Conservation (phyloP, 37 sponge, comb jelly and placozoan species). For the Tethya wilhelma region DNA sequence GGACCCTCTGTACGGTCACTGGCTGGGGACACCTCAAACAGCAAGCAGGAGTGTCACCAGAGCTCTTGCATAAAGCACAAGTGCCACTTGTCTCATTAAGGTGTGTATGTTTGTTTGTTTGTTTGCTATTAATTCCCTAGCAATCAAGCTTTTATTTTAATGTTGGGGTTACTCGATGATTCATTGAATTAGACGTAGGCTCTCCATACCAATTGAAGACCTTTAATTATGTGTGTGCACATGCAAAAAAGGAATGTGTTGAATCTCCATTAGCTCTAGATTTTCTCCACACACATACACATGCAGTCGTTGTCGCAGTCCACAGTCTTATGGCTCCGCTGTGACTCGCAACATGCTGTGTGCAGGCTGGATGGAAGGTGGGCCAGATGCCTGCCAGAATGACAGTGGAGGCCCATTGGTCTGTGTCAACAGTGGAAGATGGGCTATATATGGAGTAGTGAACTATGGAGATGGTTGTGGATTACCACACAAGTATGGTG, state of each 20-base stretch:
- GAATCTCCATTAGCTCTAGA: too few species aligned
- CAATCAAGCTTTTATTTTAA: too few species aligned
- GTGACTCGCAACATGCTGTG: conserved; percentile 40
- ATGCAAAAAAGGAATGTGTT: too few species aligned
- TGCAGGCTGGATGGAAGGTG: conserved; percentile 43
- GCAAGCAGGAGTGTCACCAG: conserved; percentile 12
- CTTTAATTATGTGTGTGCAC: too few species aligned
- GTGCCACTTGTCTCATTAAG: conserved; percentile 47
- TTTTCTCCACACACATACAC: too few species aligned
- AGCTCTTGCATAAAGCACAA: conserved; percentile 26
- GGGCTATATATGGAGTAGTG: conserved; percentile 53
- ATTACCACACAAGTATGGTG: conserved; percentile 47
- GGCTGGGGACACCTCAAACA: conserved; percentile 52
- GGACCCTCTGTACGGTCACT: conserved; percentile 48
- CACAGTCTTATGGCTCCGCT: background rate
- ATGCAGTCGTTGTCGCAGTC: conserved; percentile 24
- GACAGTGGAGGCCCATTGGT: conserved; percentile 75
- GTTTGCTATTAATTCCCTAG: too few species aligned
- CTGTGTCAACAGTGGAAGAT: conserved; percentile 14
- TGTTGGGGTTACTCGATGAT: too few species aligned
- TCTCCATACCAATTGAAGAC: too few species aligned
- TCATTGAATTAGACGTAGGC: too few species aligned
- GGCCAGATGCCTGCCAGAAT: conserved; percentile 56
- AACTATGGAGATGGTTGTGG: conserved; percentile 55
- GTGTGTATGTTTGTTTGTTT: conserved; percentile 13